Evolutionary conservation across 2,888 invertebrate species (phyloP), one percentile per base, ranked within the genome.

Genomic region (Phortica okadai): DNA sequence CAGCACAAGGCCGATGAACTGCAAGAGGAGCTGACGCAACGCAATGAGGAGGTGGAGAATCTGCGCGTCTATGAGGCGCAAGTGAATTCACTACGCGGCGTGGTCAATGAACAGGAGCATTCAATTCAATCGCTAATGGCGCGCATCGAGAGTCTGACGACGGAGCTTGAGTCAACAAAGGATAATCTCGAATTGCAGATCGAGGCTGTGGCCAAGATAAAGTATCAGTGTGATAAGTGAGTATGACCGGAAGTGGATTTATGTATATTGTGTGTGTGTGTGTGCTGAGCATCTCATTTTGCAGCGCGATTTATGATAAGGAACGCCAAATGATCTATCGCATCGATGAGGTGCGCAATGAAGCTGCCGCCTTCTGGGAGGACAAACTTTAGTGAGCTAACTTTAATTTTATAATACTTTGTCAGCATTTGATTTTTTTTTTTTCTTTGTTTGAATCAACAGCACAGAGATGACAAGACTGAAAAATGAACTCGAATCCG

Each of bases 291-390:
- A 11, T 6, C 44, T 33, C 4, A 6, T 33, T 42, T 78, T 72
- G 5, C 64, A 91, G 91, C 84, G 90, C 91, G 79, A 85, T 92
- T 76, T 90, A 90, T 81, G 92, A 92, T 83, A 92, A 92, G 85
- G 93, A 93, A 81, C 90, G 92, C 76, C 88, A 91, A 86, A 90
- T 90, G 87, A 88, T 91, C 80, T 90, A 91, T 81, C 90, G 89
- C 80, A 90, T 93, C 81, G 92, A 93, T 82, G 92, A 93, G 83
- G 93, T 93, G 87, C 92, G 93, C 80, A 92, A 92, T 79, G 93
- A 93, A 89, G 93, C 93, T 81, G 93, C 93, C 78, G 91, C 92
- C 82, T 92, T 94, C 92, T 94, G 94, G 94, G 94, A 94, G 88
- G 93, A 93, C 81, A 92, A 93, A 90, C 89, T 94, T 84, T 88